Percentiles rank a stretch among this genome's conserved stretches.
phyloP scores from a whole-genome alignment of 2,888 invertebrate genomes.

The Pardosa pseudoannulata region DNA sequence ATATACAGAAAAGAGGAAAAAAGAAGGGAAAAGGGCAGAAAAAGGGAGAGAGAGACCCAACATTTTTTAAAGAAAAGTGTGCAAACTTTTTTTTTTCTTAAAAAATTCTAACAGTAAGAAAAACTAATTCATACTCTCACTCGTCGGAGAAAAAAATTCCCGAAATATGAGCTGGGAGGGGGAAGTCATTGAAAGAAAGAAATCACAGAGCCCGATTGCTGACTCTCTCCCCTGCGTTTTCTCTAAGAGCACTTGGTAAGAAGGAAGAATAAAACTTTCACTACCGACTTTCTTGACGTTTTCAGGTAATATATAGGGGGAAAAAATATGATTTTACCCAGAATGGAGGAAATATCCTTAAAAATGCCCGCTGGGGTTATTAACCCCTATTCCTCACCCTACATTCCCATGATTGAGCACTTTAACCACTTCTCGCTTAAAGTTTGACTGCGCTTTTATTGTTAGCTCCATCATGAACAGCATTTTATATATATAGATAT shows the following conservation, averaged over 20 bases:
- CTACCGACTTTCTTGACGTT: slow-evolving; percentile 52
- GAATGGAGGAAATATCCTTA: slow-evolving; percentile 58
- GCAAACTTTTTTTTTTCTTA: slow-evolving; percentile 41
- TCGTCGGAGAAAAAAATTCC: slow-evolving; percentile 30
- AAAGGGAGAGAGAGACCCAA: slow-evolving; percentile 3
- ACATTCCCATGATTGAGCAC: slow-evolving; percentile 54
- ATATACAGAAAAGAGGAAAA: not conserved
- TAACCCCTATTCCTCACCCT: slow-evolving; percentile 45
- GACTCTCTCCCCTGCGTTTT: slow-evolving; percentile 22
- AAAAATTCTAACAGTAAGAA: slow-evolving; percentile 9
- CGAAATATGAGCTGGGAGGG: not conserved
- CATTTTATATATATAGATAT: slow-evolving; percentile 33
- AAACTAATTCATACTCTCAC: slow-evolving; percentile 56
- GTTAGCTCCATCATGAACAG: slow-evolving; percentile 29
- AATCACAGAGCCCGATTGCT: not conserved
- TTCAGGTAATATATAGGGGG: slow-evolving; percentile 48
- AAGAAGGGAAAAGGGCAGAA: not conserved
- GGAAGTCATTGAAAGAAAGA: slow-evolving; percentile 11
- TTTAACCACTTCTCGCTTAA: slow-evolving; percentile 45
- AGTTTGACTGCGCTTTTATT: slow-evolving; percentile 61
- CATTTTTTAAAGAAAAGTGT: slow-evolving; percentile 42
- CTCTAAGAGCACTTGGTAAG: slow-evolving; percentile 32
- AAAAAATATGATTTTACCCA: slow-evolving; percentile 60
- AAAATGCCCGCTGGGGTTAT: slow-evolving; percentile 56
- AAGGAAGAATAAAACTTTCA: slow-evolving; percentile 59